A percentile compares a stretch with the other conserved stretches of the same genome.
Conservation (phyloP, 2,113 vertebrate genomes). For the Thunnus thynnus region DNA sequence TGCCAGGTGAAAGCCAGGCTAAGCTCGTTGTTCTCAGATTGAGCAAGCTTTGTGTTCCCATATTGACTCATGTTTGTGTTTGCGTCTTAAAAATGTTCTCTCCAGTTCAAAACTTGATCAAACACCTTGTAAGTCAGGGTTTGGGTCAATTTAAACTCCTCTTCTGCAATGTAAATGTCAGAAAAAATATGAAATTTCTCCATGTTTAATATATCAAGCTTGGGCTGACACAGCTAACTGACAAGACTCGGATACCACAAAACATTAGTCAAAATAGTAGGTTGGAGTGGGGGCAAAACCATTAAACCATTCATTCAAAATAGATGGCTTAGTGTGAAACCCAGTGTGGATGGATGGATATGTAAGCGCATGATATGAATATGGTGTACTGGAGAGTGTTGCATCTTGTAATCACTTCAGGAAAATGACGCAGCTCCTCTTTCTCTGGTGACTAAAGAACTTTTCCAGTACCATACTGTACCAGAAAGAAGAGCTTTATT, state of each 20-base stretch:
- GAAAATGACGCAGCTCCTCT: neutral
- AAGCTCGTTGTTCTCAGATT: constrained; percentile 14
- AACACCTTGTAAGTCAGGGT: neutral
- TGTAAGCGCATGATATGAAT: neutral
- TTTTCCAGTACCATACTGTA: too few relatives aligned
- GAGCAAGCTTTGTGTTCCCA: constrained; percentile 23
- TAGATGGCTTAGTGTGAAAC: constrained; percentile 28
- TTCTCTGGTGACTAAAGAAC: neutral
- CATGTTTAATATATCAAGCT: neutral
- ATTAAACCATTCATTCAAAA: constrained; percentile 55
- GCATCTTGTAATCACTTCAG: too few relatives aligned
- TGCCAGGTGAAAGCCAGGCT: neutral
- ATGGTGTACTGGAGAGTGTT: neutral
- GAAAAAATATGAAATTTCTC: neutral
- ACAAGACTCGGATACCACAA: neutral
- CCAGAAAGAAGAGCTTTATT: neutral
- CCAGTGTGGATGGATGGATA: neutral
- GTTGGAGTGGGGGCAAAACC: constrained; percentile 24
- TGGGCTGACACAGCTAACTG: neutral
- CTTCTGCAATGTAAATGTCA: neutral
- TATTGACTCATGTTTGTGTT: constrained; percentile 9
- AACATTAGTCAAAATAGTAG: constrained; percentile 50
- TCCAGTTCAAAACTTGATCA: neutral
- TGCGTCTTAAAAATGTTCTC: constrained; percentile 5
- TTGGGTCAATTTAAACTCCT: neutral